Conservation (phyloP, 1,140 invertebrate species). For the Pseudomyrmex dendroicus region DNA sequence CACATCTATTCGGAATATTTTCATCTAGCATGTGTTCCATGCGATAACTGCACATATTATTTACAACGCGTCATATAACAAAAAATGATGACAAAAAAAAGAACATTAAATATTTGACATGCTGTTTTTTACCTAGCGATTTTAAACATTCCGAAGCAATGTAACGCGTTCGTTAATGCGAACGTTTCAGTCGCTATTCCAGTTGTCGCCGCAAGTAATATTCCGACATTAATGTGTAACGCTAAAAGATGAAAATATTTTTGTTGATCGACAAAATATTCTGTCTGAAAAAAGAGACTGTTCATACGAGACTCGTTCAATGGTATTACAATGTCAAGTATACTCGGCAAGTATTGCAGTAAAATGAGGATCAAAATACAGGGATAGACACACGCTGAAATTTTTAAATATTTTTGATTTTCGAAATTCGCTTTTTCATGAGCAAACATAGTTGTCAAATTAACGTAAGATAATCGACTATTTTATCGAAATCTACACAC, state of each 20-base stretch:
- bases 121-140: not conserved
- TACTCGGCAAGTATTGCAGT: not conserved
- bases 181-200: constrained; percentile 57
- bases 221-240: constrained; percentile 50
- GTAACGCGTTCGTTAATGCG: not conserved
- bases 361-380: not conserved
- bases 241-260: constrained; percentile 58
- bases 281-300: not conserved
- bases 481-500: too few relatives aligned
- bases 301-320: constrained; percentile 10
- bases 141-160: constrained; percentile 6
- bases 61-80: too few relatives aligned
- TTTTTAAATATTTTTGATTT: not conserved
- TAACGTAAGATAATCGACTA: too few relatives aligned
- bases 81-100: too few relatives aligned
- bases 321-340: not conserved
- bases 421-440: too few relatives aligned
- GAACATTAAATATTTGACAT: too few relatives aligned
- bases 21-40: not conserved
- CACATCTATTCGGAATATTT: not conserved
- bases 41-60: constrained; percentile 12
- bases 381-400: not conserved
- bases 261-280: constrained; percentile 34
- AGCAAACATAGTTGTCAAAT: too few relatives aligned
- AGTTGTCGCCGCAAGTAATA: constrained; percentile 38